Conservation (phyloP, 1,140 invertebrate species). For the Tetraneura akinire region DNA sequence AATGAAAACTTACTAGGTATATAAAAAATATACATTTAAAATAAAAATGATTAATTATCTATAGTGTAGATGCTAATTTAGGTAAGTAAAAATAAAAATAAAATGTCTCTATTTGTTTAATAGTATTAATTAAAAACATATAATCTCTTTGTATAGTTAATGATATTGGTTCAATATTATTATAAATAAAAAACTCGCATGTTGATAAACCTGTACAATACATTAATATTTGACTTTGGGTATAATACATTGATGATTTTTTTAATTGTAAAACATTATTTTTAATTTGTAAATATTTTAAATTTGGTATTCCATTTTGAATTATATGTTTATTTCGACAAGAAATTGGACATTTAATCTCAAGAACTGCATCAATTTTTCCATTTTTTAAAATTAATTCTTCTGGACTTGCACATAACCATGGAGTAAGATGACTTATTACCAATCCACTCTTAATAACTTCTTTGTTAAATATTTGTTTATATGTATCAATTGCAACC, state of each 20-base stretch:
- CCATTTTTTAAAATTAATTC: neutral
- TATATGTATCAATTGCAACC: neutral
- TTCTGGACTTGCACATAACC: neutral
- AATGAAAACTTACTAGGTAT: too few relatives aligned
- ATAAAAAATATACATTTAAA: too few relatives aligned
- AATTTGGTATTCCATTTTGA: neutral
- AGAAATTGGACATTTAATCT: constrained; percentile 2
- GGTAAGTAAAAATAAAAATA: neutral
- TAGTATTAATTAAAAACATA: too few relatives aligned
- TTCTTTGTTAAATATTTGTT: neutral
- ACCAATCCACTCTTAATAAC: neutral
- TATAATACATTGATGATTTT: constrained; percentile 3
- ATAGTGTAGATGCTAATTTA: too few relatives aligned
- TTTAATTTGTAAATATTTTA: neutral
- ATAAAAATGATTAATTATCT: too few relatives aligned
- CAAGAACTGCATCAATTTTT: neutral
- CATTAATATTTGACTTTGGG: neutral
- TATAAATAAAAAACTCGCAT: neutral
- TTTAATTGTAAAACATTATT: too few relatives aligned
- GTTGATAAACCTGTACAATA: neutral
- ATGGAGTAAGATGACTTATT: neutral
- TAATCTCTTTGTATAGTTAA: neutral
- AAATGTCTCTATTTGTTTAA: too few relatives aligned
- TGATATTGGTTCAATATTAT: neutral
- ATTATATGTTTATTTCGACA: neutral